Evolutionary conservation across 2,888 invertebrate species (phyloP), one percentile per base, ranked within the genome.

Genomic region (Meliscaeva auricollis): DNA sequence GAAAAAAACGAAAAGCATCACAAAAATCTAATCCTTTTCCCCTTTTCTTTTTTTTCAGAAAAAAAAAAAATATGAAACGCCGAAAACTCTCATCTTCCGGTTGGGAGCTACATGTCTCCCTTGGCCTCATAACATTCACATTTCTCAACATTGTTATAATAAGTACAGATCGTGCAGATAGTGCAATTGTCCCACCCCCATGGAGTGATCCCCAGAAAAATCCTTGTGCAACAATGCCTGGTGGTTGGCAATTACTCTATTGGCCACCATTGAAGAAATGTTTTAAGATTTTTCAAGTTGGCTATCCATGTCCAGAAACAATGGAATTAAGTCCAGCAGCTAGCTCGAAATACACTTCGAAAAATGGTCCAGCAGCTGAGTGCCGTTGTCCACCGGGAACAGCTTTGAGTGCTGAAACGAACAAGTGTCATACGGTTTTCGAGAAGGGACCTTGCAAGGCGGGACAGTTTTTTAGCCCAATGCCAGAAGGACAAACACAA

Each of bases 181-280:
- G 89, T 4, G 91, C 91, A n/a, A 95, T 97, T 84, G 93, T 96
- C 88, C 96, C 97, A 41, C 97, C 97, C 0, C 96, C 96, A 9
- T 97, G 97, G 97, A 97, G 96, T 66, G 95, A 97, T 90, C 95
- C 96, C 0, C 93, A 94, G 87, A 93, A 94, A 88, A 97, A 97
- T 91, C 97, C 97, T 0, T 97, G 97, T 88, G 96, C 97, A 3
- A 93, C 94, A 2, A 94, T 96, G 90, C 95, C 96, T 0, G 94
- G 95, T 83, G 97, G 97, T 58, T 97, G 97, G 97, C 96, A 97
- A 89, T 93, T 97, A 90, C 93, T 97, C 73, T 97, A 95, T 91
- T 97, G 97, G 97, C 96, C 96, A 8, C 93, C 94, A 0, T 95
- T 97, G 90, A 96, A 96, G 85, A 95, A 96, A 91, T 97, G 97